Evolutionary conservation across 1,140 invertebrate species (phyloP).

Genomic region (Orchestia grillus): DNA sequence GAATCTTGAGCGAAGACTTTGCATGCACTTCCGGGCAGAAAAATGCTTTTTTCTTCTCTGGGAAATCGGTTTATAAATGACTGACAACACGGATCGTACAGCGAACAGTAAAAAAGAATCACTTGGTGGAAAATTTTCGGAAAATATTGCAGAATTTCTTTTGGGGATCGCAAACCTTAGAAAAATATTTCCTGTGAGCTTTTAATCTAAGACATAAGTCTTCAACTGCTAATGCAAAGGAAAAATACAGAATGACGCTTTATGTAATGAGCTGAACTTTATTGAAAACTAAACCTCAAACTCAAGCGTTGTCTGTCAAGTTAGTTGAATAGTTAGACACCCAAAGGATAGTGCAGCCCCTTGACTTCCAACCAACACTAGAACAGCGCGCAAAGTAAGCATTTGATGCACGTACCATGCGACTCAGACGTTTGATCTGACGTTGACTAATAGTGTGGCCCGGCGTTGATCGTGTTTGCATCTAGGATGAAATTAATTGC

Average conservation of each 20-base stretch:
- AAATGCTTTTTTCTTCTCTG: background rate
- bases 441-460: too few species aligned
- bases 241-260: background rate
- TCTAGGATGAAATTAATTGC: too few species aligned
- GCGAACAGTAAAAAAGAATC: background rate
- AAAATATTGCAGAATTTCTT: background rate
- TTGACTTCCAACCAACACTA: too few species aligned
- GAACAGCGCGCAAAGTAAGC: too few species aligned
- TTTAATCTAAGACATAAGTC: background rate
- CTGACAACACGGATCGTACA: background rate
- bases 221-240: background rate
- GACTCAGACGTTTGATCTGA: too few species aligned
- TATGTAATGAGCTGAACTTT: too few species aligned
- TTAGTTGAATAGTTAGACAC: too few species aligned
- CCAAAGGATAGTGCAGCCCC: too few species aligned
- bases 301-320: too few species aligned
- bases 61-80: slow-evolving; percentile 16
- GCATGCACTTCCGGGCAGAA: background rate
- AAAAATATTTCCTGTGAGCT: background rate
- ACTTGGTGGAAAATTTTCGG: background rate
- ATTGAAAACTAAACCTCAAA: background rate
- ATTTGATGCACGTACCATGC: too few species aligned
- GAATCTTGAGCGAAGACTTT: slow-evolving; percentile 12
- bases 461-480: too few species aligned
- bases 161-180: background rate